These are phyloP conservation scores for Xyrauchen texanus DNA, from an alignment of 2,113 vertebrate species.

Conservation along the genomic window DNA sequence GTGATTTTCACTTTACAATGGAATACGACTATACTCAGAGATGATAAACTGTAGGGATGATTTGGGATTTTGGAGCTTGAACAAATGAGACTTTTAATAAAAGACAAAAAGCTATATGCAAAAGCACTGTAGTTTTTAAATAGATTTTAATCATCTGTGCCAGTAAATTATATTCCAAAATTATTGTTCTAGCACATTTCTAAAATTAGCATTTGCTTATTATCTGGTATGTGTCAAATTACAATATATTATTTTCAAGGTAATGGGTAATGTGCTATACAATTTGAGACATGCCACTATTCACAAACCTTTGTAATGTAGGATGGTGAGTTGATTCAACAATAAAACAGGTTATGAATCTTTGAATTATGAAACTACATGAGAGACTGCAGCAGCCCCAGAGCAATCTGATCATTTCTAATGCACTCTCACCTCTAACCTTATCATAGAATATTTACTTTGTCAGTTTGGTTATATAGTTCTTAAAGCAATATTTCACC, in stretches of 20 bases:
- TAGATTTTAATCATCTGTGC: too few species aligned
- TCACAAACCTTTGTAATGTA: background rate
- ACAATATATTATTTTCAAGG: conserved; percentile 18
- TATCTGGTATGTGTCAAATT: conserved; percentile 18
- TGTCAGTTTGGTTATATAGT: background rate
- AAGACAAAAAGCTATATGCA: background rate
- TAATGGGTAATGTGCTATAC: conserved; percentile 18
- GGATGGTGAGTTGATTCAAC: conserved; percentile 23
- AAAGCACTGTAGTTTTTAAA: background rate
- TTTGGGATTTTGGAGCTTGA: too few species aligned
- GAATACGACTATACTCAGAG: too few species aligned
- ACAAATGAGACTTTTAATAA: background rate
- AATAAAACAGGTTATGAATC: background rate
- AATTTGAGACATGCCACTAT: conserved; percentile 18
- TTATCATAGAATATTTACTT: background rate
- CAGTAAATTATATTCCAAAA: background rate
- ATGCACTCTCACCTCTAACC: conserved; percentile 6
- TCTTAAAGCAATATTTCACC: background rate
- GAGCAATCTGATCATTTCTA: background rate
- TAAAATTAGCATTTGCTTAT: conserved; percentile 20
- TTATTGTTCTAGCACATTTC: background rate
- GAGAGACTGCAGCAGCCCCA: too few species aligned
- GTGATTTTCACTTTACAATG: too few species aligned
- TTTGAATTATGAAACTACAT: conserved; percentile 12
- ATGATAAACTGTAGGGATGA: too few species aligned